phyloP scores from a whole-genome alignment of 2,888 invertebrate genomes.

The Lochmaea capreae region DNA sequence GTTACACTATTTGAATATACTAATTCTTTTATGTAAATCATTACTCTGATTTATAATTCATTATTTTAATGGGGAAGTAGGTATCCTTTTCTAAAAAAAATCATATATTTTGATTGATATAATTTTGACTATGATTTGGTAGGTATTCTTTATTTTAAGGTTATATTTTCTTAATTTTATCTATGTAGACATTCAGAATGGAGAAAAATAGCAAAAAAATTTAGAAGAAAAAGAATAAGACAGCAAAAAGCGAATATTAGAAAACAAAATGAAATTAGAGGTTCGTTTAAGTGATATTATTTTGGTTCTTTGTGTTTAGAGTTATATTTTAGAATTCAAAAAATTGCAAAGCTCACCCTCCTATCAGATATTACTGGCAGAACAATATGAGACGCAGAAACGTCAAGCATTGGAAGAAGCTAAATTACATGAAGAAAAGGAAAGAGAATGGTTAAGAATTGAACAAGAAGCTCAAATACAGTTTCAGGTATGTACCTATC shows the following conservation, averaged over 20 bases:
- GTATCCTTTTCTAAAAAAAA: constrained; percentile 62
- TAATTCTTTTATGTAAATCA: not conserved
- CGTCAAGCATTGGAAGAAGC: constrained; percentile 70
- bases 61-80: constrained; percentile 61
- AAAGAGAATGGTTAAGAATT: constrained; percentile 74
- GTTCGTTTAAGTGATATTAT: constrained; percentile 53
- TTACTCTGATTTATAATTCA: not conserved
- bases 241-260: constrained; percentile 71
- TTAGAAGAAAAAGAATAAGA: constrained; percentile 76
- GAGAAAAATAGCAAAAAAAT: constrained; percentile 79
- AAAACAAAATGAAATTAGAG: constrained; percentile 65
- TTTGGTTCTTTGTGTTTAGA: constrained; percentile 1
- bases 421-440: constrained; percentile 68
- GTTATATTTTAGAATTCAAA: constrained; percentile 27
- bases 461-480: constrained; percentile 74
- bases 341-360: constrained; percentile 63
- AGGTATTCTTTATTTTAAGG: constrained; percentile 39
- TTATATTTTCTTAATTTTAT: constrained; percentile 54
- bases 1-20: no score
- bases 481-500: constrained; percentile 68
- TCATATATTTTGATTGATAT: not conserved
- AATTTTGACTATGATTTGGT: not conserved
- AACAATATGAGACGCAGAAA: constrained; percentile 69
- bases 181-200: constrained; percentile 75
- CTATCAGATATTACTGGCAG: constrained; percentile 68